Base-by-base conservation (phyloP, 2,113 vertebrate genomes). In the Engraulis encrasicolus region DNA sequence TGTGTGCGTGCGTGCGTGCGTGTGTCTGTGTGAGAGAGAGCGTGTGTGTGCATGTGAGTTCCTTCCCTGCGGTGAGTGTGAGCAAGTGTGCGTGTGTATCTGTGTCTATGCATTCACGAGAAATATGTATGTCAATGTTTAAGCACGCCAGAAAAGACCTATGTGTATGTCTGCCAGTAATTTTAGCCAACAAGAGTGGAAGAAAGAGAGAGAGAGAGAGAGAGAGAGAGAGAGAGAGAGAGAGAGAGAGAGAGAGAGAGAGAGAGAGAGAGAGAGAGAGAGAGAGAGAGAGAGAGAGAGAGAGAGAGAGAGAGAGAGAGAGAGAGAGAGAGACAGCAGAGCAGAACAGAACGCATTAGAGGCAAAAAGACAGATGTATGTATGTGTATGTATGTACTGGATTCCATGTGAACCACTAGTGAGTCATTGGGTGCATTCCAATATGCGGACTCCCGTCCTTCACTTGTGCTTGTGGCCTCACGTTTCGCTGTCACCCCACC, bases 1-100 rank as follows among this genome's bases (percentile, higher is more conserved):
- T 84, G 83, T 84, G 79, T 31, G 34, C 45, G 81, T 79, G 80
- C 37, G 48, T 40, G 40, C 9, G 40, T 45, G 40, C 9, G 40
- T 3, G 9, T 45, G 40, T 45, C 4, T 45, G 40, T 45, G 40
- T 45, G 9, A 45, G 4, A 45, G 9, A 5, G 40, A 5, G 40
- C 9, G 40, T 45, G 40, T 45, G 40, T 9, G 6, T 61, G 58
- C 23, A 23, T 61, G 58, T 61, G 58, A 45, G 40, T 45, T 45
- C 9, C 4, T 45, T 45, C 9, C 4, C 9, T 45, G 40, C 27
- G 58, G n/a, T 61, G 58, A 9, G 58, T 61, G 58, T 61, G 58
- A 23, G 58, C 23, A 6, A 23, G n/a, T 61, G 58, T 61, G 58
- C 27, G 58, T n/a, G 58, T 27, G 58, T 12, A 6, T 27, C 20